Base-by-base conservation (phyloP, 2,797 vertebrate genomes). In the Halcyon smyrnensis region DNA sequence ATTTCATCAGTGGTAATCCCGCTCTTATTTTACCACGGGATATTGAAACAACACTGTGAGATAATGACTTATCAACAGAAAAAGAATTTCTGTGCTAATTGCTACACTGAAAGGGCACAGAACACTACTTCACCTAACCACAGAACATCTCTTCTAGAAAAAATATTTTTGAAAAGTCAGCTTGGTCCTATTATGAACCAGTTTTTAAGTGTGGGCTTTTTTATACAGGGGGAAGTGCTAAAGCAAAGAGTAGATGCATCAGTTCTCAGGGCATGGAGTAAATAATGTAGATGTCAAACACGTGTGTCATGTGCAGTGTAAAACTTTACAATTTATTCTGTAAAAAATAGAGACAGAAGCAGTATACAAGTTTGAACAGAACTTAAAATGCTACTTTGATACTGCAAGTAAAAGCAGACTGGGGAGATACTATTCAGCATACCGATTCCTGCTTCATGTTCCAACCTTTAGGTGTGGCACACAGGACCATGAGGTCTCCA, bases 11-110 rank as follows among this genome's bases (percentile, higher is more conserved):
- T 24, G 11, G 53, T 60, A 89, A 63, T 54, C 7, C 2, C 12
- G 28, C 37, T n/a, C 79, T 59, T 54, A 76, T 77, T 89, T 80
- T 37, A 70, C 10, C 23, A 46, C 9, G 1, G 5, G 17, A 53
- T 75, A 78, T 10, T 63, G 46, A 76, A 92, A 95, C 34, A 90
- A 92, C 34, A 91, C 3, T 37, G 39, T 45, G 64, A 67, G 8
- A 11, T 32, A 88, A 54, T 2, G 21, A 68, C 10, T 3, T 27
- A 63, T 57, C 1, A 2, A 62, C 32, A 68, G 45, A 77, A n/a
- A 32, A 77, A 36, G 8, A 74, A 41, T n/a, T 56, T 60, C 25
- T n/a, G 30, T 54, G 28, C 37, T n/a, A 90, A 62, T 0, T 56
- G 28, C 24, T 27, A 7, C 20, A 39, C 4, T 37, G 24, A 60